These are phyloP conservation scores for Volucella zonaria DNA, from an alignment of 2,888 invertebrate species.

Conservation along the genomic window DNA sequence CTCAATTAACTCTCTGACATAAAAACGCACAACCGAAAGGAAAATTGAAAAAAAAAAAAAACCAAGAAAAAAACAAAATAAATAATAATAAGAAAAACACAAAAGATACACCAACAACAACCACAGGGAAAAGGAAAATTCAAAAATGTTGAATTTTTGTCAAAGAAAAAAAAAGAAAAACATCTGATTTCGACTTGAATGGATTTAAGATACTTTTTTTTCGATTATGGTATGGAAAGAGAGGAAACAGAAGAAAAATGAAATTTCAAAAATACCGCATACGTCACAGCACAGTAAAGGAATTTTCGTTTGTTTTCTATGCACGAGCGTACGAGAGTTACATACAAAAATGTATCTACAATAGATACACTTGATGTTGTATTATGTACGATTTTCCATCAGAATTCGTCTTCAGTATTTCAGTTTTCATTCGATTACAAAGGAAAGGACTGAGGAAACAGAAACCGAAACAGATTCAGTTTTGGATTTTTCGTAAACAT, in stretches of 20 bases:
- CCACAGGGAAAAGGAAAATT: conserved; percentile 31
- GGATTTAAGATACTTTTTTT: neutral
- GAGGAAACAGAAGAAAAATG: neutral
- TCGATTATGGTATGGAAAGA: neutral
- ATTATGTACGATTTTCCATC: too few relatives aligned
- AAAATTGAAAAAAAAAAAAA: conserved; percentile 51
- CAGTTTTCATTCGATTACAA: conserved; percentile 1
- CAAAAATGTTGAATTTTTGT: conserved; percentile 27
- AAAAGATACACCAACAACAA: conserved; percentile 17
- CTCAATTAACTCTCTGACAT: conserved; percentile 66
- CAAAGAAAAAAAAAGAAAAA: conserved; percentile 18
- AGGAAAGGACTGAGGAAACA: neutral
- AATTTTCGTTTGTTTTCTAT: conserved; percentile 9
- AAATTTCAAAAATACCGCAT: conserved; percentile 14
- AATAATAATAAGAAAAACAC: conserved; percentile 18
- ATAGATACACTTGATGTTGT: neutral
- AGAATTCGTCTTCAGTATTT: too few relatives aligned
- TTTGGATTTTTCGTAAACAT: too few relatives aligned
- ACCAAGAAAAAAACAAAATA: conserved; percentile 20
- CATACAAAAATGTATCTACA: neutral
- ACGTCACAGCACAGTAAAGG: conserved; percentile 6
- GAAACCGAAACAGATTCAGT: too few relatives aligned
- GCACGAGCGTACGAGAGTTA: neutral
- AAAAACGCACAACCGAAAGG: conserved; percentile 64
- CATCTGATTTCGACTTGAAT: conserved; percentile 32